Evolutionary conservation across 2,888 invertebrate genomes (phyloP), one percentile per base, ranked within the genome.

Genomic region (Hoplodrina blanda): DNA sequence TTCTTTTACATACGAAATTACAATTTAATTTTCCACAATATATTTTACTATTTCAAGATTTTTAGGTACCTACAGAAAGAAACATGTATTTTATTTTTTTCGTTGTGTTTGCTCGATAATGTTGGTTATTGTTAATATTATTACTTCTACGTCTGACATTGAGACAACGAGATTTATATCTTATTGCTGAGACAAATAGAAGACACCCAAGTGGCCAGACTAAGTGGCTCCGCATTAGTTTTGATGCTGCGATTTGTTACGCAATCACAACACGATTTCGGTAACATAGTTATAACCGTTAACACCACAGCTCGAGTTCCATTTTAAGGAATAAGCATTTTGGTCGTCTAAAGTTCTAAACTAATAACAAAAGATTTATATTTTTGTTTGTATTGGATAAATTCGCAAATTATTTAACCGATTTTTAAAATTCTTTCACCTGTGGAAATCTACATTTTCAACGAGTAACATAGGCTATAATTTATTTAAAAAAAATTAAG

Each of bases 81-180:
- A 41, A 41, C 11, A 8, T 13, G 13, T 41, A 10, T 46, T 46
- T 46, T 46, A 2, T 46, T 46, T 2, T 46, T 46, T 46, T 46
- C 37, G 37, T 0, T 37, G 8, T 37, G 37, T 8, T 46, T 17
- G 17, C 46, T 46, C 4, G 46, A 15, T 46, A 5, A 5, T 15
- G 17, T 46, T 46, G 46, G 6, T 44, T 6, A 46, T 11, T 46
- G 46, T 46, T 17, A 4, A 17, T 62, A 54, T 66, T 74, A 66
- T 71, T 66, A 68, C 37, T 62, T 44, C 20, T 61, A 62, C 73
- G 56, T 74, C 56, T 77, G 80, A 77, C 66, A 72, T 54, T 60
- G 56, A 76, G 67, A 69, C 77, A 25, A 2, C 81, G 80, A 78
- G 76, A 62, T 70, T 81, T 78, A 81, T 75, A 74, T 75, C 62